A percentile compares a stretch with the other conserved stretches of the same genome.
These are phyloP conservation scores for Mantis religiosa DNA, from an alignment of 2,888 invertebrate species.

Conservation along the genomic window DNA sequence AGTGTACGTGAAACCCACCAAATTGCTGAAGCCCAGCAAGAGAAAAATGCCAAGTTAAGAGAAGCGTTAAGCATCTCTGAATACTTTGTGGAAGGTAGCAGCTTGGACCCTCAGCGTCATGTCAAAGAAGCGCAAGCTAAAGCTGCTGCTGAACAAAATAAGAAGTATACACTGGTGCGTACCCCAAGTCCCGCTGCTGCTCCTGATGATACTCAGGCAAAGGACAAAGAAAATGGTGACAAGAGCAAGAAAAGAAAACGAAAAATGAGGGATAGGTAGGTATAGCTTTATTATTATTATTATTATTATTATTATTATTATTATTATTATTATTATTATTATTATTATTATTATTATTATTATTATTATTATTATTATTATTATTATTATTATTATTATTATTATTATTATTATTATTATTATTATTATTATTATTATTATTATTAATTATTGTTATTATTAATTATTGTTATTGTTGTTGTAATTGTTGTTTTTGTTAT, in stretches of 20 bases:
- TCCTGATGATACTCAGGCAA: background rate
- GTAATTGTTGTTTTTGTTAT: no score
- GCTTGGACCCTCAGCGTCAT: slow-evolving; percentile 77
- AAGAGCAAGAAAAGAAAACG: slow-evolving; percentile 45
- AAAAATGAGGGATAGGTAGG: slow-evolving; percentile 35
- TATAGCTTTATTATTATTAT: background rate
- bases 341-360: no score
- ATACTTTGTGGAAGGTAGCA: slow-evolving; percentile 89
- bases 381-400: no score
- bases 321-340: no score
- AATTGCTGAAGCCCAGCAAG: slow-evolving; percentile 91
- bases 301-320: background rate
- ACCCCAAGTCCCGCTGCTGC: slow-evolving; percentile 59
- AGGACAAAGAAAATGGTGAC: slow-evolving; percentile 44
- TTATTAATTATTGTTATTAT: no score
- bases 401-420: no score
- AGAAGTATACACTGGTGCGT: slow-evolving; percentile 68
- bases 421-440: no score
- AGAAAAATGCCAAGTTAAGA: slow-evolving; percentile 88
- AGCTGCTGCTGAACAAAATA: slow-evolving; percentile 46
- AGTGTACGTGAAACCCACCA: slow-evolving; percentile 95
- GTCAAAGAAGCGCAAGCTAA: slow-evolving; percentile 54
- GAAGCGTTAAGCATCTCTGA: slow-evolving; percentile 94
- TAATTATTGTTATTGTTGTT: no score
- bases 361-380: no score